Conservation (phyloP, 2,888 invertebrate species). For the Orthonevra nobilis region DNA sequence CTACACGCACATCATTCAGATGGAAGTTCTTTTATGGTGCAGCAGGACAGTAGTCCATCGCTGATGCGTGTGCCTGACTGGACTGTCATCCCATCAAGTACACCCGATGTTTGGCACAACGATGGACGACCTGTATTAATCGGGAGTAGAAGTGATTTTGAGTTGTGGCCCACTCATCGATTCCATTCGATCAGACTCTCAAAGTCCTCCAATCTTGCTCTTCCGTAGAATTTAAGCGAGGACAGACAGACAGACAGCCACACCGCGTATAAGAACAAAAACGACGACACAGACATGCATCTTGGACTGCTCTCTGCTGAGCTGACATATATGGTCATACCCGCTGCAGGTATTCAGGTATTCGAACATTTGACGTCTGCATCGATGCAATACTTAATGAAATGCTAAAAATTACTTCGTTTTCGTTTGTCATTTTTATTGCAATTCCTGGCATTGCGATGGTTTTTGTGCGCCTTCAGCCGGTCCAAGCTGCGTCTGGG, state of each 20-base stretch:
- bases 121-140: too few species aligned
- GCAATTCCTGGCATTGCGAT: constrained; percentile 68
- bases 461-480: constrained; percentile 41
- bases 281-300: constrained; percentile 9
- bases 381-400: constrained; percentile 70
- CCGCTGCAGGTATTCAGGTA: constrained; percentile 67
- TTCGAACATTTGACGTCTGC: constrained; percentile 70
- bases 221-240: constrained; percentile 59
- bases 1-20: constrained; percentile 70
- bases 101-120: background rate
- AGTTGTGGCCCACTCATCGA: constrained; percentile 61
- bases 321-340: constrained; percentile 63
- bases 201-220: too few species aligned
- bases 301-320: too few species aligned
- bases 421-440: constrained; percentile 71
- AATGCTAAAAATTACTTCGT: constrained; percentile 71
- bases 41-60: constrained; percentile 8
- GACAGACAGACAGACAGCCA: constrained; percentile 45
- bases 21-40: constrained; percentile 40
- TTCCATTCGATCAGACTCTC: constrained; percentile 7
- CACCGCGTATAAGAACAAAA: constrained; percentile 7
- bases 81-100: constrained; percentile 59
- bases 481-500: constrained; percentile 23
- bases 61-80: constrained; percentile 57
- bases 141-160: constrained; percentile 57